A percentile compares a stretch with the other conserved stretches of the same genome.
Conservation (phyloP, 2,797 vertebrate species). For the Antrozous pallidus region DNA sequence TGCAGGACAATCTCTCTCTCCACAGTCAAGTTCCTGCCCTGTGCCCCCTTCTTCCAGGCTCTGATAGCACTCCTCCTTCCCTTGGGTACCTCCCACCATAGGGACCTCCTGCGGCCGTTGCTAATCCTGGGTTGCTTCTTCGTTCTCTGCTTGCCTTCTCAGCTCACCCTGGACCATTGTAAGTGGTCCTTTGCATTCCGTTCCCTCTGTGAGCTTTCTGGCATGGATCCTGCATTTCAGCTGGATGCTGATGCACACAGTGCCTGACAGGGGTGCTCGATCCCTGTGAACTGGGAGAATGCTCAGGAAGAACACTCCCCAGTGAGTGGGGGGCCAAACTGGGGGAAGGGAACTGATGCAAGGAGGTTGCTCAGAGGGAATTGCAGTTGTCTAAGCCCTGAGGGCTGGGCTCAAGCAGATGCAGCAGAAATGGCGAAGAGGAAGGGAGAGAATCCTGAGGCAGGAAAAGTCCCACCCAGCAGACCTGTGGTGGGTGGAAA, state of each 20-base stretch:
- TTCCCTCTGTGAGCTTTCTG: not conserved
- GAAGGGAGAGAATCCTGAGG: not conserved
- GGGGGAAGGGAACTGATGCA: not conserved
- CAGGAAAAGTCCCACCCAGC: too few species aligned
- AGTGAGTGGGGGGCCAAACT: too few species aligned
- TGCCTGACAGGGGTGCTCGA: not conserved
- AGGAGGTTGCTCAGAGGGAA: not conserved
- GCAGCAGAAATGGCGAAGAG: not conserved
- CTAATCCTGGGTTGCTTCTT: not conserved
- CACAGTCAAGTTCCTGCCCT: not conserved
- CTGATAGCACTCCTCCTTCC: too few species aligned
- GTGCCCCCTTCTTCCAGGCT: not conserved
- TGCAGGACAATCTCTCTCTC: too few species aligned
- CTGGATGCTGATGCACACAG: not conserved
- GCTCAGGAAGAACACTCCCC: not conserved
- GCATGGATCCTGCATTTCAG: not conserved
- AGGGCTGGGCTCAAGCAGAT: not conserved
- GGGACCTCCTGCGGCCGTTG: not conserved
- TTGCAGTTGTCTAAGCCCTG: not conserved
- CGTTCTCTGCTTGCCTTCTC: not conserved
- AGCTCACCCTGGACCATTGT: not conserved
- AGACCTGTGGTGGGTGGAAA: not conserved
- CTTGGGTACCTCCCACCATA: not conserved
- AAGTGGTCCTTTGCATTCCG: not conserved
- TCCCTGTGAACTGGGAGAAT: not conserved